Evolutionary conservation across 2,888 invertebrate genomes (phyloP).

Genomic region (Lapara coniferarum): DNA sequence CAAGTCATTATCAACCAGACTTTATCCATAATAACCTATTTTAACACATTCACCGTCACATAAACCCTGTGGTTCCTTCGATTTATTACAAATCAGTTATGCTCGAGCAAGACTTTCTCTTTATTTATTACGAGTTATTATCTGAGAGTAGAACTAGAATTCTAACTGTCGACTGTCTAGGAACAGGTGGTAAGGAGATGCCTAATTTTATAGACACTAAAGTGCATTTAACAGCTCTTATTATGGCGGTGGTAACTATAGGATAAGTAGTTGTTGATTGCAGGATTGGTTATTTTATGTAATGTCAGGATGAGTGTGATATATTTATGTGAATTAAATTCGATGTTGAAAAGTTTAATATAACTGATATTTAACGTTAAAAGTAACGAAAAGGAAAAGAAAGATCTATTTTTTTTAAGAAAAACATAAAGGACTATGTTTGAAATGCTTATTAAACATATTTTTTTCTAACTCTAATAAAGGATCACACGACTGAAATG

Average conservation of each 20-base stretch:
- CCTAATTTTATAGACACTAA: conserved; percentile 45
- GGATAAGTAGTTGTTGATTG: background rate
- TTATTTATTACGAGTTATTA: conserved; percentile 29
- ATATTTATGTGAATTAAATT: no score
- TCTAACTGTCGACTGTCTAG: conserved; percentile 31
- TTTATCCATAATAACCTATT: background rate
- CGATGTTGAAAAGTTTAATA: no score
- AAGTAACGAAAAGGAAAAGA: no score
- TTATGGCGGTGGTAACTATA: conserved; percentile 11
- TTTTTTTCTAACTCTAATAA: no score
- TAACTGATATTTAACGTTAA: no score
- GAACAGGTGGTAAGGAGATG: conserved; percentile 47
- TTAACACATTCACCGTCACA: background rate
- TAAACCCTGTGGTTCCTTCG: conserved; percentile 5
- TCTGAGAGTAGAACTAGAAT: conserved; percentile 30
- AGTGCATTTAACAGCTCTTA: conserved; percentile 17
- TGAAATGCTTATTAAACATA: no score
- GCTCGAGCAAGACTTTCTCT: conserved; percentile 26
- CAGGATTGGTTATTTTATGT: background rate
- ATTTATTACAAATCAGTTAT: conserved; percentile 23
- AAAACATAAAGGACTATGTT: no score
- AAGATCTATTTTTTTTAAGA: no score
- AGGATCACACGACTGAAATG: no score
- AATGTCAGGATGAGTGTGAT: background rate
- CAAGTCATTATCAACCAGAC: no score